A percentile compares a stretch with the other conserved stretches of the same genome.
Evolutionary conservation across 2,888 invertebrate species (phyloP).

Genomic region (Catocala fraxini): DNA sequence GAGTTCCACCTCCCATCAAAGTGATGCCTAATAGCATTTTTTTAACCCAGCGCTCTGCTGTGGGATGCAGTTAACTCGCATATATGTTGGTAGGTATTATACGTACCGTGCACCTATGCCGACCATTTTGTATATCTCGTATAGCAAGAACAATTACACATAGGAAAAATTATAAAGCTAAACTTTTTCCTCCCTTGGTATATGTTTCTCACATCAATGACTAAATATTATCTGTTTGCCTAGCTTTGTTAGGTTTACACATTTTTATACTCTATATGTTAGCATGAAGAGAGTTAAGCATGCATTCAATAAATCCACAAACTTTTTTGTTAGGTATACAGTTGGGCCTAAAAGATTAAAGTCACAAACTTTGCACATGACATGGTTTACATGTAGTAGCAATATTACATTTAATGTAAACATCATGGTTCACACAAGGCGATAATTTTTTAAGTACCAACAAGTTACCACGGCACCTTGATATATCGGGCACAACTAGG

Average conservation of each 20-base stretch:
- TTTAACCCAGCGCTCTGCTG: background rate
- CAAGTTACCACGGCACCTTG: conserved; percentile 25
- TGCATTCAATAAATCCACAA: background rate
- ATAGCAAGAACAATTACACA: no score
- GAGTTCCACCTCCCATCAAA: background rate
- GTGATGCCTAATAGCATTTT: conserved; percentile 2
- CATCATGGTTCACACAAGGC: conserved; percentile 24
- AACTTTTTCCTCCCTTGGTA: no score
- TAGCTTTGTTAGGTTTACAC: background rate
- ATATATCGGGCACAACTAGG: conserved; percentile 47
- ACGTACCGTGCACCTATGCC: no score
- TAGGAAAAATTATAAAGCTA: no score
- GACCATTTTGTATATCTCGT: no score
- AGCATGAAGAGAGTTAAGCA: no score
- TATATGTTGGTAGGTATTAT: no score
- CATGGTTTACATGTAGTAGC: conserved; percentile 11
- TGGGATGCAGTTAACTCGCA: no score
- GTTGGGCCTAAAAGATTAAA: conserved; percentile 2
- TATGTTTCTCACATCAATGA: no score
- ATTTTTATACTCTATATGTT: background rate
- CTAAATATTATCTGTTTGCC: no score
- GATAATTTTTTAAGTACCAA: conserved; percentile 29
- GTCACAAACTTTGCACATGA: background rate
- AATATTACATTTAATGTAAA: conserved; percentile 19
- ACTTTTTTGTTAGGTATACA: background rate